A percentile compares a stretch with the other conserved stretches of the same genome.
Conservation (phyloP, 2,113 vertebrate species). For the Phalacrocorax carbo region DNA sequence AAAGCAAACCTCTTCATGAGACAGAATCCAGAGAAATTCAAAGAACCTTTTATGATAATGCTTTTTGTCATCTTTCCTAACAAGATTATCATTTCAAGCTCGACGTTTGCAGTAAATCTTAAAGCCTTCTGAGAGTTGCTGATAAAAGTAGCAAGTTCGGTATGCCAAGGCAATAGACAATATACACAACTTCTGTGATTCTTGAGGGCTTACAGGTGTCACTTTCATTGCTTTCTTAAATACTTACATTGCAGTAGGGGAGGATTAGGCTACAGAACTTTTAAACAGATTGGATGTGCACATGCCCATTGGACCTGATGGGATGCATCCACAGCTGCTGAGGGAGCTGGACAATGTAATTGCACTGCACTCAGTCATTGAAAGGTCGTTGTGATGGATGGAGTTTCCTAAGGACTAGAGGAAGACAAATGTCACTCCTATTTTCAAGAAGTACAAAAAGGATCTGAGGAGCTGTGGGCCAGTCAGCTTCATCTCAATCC, state of each 20-base stretch:
- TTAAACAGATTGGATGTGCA: neutral
- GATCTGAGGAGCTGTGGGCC: neutral
- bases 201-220: neutral
- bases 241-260: fast-evolving
- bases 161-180: neutral
- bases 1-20: neutral
- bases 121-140: neutral
- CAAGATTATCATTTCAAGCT: neutral
- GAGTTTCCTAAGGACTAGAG: neutral
- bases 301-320: neutral
- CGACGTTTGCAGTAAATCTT: neutral
- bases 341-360: neutral
- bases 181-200: neutral
- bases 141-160: neutral
- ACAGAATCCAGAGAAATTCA: neutral
- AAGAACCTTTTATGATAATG: neutral
- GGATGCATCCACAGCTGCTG: neutral
- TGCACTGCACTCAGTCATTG: neutral
- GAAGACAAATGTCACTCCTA: neutral
- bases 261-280: neutral
- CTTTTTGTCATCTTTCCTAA: neutral
- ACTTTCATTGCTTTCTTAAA: neutral
- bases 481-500: neutral
- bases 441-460: neutral
- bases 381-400: neutral